Conservation (phyloP, 2,113 vertebrate species). For the Solea senegalensis region DNA sequence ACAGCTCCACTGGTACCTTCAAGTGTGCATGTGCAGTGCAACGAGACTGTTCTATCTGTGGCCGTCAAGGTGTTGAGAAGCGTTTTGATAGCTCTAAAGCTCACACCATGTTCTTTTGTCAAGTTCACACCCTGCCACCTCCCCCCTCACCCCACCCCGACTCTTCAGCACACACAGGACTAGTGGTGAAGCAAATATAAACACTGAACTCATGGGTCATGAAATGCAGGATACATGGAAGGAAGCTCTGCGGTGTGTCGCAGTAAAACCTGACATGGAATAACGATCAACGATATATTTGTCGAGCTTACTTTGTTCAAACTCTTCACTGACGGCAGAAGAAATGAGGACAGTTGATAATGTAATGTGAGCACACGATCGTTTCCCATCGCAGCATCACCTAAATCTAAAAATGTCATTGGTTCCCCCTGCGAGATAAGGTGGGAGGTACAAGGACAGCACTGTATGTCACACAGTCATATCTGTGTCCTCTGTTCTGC, state of each 20-base stretch:
- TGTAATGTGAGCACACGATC: background rate
- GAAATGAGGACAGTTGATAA: background rate
- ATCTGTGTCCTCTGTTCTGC: conserved; percentile 43
- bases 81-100: conserved; percentile 48
- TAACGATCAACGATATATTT: background rate
- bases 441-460: conserved; percentile 20
- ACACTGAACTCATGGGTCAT: conserved; percentile 26
- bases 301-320: conserved; percentile 18
- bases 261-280: conserved; percentile 13
- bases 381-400: background rate
- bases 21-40: conserved; percentile 8
- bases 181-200: conserved; percentile 25
- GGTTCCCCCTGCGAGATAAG: conserved; percentile 21
- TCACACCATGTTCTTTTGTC: conserved; percentile 48
- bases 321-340: background rate
- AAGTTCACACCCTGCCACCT: conserved; percentile 3
- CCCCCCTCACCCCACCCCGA: background rate
- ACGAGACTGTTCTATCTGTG: conserved; percentile 24
- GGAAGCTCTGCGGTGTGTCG: conserved; percentile 16
- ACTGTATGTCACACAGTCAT: conserved; percentile 44
- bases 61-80: conserved; percentile 40
- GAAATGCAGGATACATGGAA: conserved; percentile 45
- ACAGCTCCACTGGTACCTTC: conserved; percentile 21
- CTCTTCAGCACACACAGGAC: conserved; percentile 29
- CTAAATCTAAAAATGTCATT: conserved; percentile 9